Evolutionary conservation across 2,797 vertebrate species (phyloP), one percentile per base, ranked within the genome.

Genomic region (Limnodromus scolopaceus): DNA sequence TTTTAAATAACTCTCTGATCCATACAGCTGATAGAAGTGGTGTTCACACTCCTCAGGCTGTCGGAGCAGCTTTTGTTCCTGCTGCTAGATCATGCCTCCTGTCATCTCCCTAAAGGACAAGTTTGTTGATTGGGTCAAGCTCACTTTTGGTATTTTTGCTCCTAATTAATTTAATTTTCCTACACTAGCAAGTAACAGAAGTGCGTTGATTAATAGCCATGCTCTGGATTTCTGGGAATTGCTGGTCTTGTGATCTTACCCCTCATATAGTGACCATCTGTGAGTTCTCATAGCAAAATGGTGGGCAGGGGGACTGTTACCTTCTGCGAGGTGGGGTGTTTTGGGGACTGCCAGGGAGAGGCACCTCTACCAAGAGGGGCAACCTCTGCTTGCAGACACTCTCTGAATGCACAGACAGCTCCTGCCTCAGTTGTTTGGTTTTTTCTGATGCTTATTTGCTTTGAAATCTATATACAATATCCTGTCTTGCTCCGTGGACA

Each of bases 401-500:
- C 1, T 58, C 46, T 61, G 64, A 77, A n/a, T 30, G 28, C 74
- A 38, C 41, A 43, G 53, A 36, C 41, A n/a, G 28, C 60, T 92
- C 41, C 48, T 66, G 74, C 58, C 39, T 66, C 0, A 0, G 7
- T 17, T 49, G 15, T 16, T 27, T 53, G 38, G 38, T 18, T 10
- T 43, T 18, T 45, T 77, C 76, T 71, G 55, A 53, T 66, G 30
- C 1, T 20, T 60, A 36, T 92, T 95, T 92, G 55, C 83, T 95
- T 94, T 96, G 94, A 97, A 96, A 95, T 87, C 84, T 87, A 75
- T 89, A 71, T 87, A 58, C 78, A 77, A 91, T 91, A 91, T 94
- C 86, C 93, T 94, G 84, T 95, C 81, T 68, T 89, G 43, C 45
- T 83, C 15, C 0, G 9, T 77, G 88, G 93, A 80, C 84, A 10